Evolutionary conservation across 2,888 invertebrate genomes (phyloP), one percentile per base, ranked within the genome.

Genomic region (Erynnis tages): DNA sequence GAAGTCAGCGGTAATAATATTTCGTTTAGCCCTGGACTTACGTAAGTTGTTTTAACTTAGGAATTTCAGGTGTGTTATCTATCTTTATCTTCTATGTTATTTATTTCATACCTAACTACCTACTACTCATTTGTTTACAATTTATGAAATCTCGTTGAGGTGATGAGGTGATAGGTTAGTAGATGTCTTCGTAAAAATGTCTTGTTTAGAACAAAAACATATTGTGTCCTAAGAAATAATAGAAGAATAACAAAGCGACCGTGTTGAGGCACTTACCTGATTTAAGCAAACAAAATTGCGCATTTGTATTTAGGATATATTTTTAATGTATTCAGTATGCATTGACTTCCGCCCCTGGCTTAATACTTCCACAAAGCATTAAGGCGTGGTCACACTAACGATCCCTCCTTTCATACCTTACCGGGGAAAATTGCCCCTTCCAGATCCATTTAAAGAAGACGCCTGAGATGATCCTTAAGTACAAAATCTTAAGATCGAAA

Each of bases 381-480:
- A 73, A 82, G 84, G 84, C 82, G 83, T 82, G 84, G 82, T 77
- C 73, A 72, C 60, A 70, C 65, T 71, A 67, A 67, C 70, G 76
- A 74, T 65, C 80, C 82, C 82, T 79, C 67, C 71, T 71, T 69
- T 69, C 64, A 63, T 65, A 68, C 73, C 71, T 73, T 71, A 61
- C 76, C 75, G 74, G 76, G 73, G 72, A 81, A 81, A 82, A 81
- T 82, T 78, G 74, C 79, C 85, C 82, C 82, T 77, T 76, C 76
- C 66, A 66, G 58, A 67, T 61, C 35, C 34, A 21, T 46, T 46
- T 27, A n/a, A 52, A 19, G 29, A 29, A 43, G 35, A 44, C 30
- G 13, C 10, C 7, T 14, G 16, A 17, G n/a, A 11, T 45, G 10
- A 13, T 30, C 30, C 23, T 38, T 52, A 52, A 44, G 11, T 11